These are phyloP conservation scores for Vipera latastei DNA, from an alignment of 2,797 vertebrate species.

Conservation along the genomic window DNA sequence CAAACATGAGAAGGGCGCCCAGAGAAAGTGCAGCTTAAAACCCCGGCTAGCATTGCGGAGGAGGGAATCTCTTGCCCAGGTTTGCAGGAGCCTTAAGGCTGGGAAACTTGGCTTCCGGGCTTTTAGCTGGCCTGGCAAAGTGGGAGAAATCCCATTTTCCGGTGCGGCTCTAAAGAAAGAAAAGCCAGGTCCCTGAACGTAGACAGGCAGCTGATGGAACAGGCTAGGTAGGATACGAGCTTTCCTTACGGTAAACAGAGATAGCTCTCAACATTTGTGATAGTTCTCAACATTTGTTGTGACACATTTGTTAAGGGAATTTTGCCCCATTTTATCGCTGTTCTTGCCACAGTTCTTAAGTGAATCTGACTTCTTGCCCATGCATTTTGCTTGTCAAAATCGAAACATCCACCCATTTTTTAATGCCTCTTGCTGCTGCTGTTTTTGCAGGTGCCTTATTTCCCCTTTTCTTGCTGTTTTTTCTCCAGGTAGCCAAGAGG, in stretches of 20 bases:
- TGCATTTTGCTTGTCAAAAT: no score
- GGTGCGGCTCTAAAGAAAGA: no score
- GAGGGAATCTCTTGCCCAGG: background rate
- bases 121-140: background rate
- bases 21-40: background rate
- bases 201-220: background rate
- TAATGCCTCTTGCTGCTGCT: no score
- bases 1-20: background rate
- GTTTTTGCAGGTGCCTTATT: no score
- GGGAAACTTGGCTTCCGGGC: background rate
- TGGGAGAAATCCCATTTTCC: background rate
- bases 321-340: background rate
- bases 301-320: background rate
- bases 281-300: no score
- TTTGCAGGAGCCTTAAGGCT: background rate
- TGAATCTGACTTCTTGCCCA: no score
- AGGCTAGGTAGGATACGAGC: background rate
- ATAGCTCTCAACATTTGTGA: no score
- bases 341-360: no score
- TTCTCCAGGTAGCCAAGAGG: conserved; percentile 85
- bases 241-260: background rate
- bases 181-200: background rate
- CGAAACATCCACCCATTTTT: no score
- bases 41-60: background rate
- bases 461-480: background rate